phyloP scores from a whole-genome alignment of 2,113 vertebrate genomes.

The Carassius carassius region DNA sequence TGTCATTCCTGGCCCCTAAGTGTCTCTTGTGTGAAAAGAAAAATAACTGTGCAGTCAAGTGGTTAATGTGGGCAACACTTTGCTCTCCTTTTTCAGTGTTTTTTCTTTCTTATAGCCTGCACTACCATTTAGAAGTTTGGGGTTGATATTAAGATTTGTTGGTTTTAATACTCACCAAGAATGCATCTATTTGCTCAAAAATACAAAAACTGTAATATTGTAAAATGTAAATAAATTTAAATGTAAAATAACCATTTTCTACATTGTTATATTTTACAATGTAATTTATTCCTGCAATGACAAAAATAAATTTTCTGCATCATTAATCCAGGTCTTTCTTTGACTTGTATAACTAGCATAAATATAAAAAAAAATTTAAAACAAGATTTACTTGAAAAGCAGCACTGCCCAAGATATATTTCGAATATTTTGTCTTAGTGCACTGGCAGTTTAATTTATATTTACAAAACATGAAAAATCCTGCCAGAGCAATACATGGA shows the following conservation, averaged over 20 bases:
- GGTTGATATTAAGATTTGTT: not conserved
- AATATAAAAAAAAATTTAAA: not conserved
- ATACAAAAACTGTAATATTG: not conserved
- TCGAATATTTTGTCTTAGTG: not conserved
- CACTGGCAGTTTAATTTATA: not conserved
- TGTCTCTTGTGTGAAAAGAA: not conserved
- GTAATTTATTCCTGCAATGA: not conserved
- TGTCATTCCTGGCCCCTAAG: slow-evolving; percentile 3
- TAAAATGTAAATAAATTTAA: not conserved
- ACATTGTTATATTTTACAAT: not conserved
- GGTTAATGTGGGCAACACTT: not conserved
- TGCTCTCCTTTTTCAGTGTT: too few relatives aligned
- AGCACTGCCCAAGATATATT: not conserved
- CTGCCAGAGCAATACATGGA: too few relatives aligned
- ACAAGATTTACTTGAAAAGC: not conserved
- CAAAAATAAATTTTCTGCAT: too few relatives aligned
- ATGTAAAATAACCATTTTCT: not conserved
- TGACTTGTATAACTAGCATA: not conserved
- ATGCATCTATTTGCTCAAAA: not conserved
- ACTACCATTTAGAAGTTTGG: not conserved
- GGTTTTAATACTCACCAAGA: not conserved
- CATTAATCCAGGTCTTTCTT: too few relatives aligned
- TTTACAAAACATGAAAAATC: too few relatives aligned
- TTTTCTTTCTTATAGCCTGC: too few relatives aligned
- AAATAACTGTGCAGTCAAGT: not conserved